Evolutionary conservation across 2,888 invertebrate genomes (phyloP).

Genomic region (Torymus aiolomorphi): DNA sequence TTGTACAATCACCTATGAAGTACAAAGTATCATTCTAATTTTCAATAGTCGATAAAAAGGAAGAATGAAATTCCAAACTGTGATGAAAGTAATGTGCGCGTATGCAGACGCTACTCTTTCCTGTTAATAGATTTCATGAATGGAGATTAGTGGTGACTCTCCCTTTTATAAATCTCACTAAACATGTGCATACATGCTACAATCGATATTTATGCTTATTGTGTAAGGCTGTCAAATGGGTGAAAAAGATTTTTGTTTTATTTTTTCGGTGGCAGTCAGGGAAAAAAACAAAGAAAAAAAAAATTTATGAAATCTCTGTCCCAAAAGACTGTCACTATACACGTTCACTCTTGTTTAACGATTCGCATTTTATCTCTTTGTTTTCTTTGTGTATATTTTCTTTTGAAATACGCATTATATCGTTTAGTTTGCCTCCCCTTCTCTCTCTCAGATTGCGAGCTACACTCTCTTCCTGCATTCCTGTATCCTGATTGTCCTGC

Average conservation of each 20-base stretch:
- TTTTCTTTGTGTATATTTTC: conserved; percentile 55
- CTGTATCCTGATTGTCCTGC: conserved; percentile 73
- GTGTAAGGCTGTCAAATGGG: conserved; percentile 37
- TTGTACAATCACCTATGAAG: no score
- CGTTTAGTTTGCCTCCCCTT: conserved; percentile 68
- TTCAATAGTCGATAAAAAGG: background rate
- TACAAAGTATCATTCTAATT: no score
- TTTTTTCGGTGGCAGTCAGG: background rate
- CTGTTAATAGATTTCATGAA: conserved; percentile 4
- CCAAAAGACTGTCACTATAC: conserved; percentile 10
- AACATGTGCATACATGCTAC: conserved; percentile 27
- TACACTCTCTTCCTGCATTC: conserved; percentile 68
- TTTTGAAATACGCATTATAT: conserved; percentile 58
- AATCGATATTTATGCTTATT: conserved; percentile 15
- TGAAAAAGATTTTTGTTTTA: conserved; percentile 8
- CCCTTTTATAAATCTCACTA: conserved; percentile 24
- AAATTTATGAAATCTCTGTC: conserved; percentile 19
- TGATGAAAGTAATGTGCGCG: background rate
- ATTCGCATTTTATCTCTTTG: conserved; percentile 55
- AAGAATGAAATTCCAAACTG: background rate
- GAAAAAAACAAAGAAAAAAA: conserved; percentile 18
- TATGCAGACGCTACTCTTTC: conserved; percentile 7
- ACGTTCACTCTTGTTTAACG: conserved; percentile 56
- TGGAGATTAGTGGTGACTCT: conserved; percentile 17
- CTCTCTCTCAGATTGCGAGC: conserved; percentile 69